A percentile compares a stretch with the other conserved stretches of the same genome.
Conservation (phyloP, 1,140 invertebrate genomes). For the Colletes gigas region DNA sequence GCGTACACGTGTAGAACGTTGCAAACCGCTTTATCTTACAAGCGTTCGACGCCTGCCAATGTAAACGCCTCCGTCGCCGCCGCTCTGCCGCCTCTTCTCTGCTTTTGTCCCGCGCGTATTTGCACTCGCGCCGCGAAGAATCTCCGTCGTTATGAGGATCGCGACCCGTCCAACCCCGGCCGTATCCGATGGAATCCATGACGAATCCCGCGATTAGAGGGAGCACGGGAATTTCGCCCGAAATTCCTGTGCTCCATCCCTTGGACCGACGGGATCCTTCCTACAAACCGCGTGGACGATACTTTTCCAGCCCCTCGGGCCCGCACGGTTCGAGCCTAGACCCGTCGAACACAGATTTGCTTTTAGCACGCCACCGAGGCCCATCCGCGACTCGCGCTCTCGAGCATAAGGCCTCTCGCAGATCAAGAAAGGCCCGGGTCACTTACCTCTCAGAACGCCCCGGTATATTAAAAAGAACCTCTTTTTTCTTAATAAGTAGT, state of each 20-base stretch:
- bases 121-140: not conserved
- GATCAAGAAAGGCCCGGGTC: too few species aligned
- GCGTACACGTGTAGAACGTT: conserved; percentile 60
- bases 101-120: conserved; percentile 17
- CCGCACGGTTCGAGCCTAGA: not conserved
- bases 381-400: conserved; percentile 18
- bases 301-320: conserved; percentile 49
- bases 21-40: conserved; percentile 67
- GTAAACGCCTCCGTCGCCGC: conserved; percentile 54
- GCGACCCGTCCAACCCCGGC: too few species aligned
- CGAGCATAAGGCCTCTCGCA: not conserved
- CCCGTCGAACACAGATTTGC: conserved; percentile 67
- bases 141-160: not conserved
- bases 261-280: not conserved
- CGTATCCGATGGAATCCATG: conserved; percentile 2
- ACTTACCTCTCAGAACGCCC: not conserved
- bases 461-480: too few species aligned
- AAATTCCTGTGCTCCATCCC: not conserved
- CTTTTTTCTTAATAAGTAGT: too few species aligned
- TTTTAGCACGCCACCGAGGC: conserved; percentile 56
- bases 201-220: not conserved
- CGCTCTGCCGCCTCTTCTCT: conserved; percentile 19
- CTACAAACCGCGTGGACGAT: conserved; percentile 42
- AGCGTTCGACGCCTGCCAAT: conserved; percentile 64
- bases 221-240: conserved; percentile 20